Conservation (phyloP, 2,888 invertebrate species). For the Phaedon cochleariae region DNA sequence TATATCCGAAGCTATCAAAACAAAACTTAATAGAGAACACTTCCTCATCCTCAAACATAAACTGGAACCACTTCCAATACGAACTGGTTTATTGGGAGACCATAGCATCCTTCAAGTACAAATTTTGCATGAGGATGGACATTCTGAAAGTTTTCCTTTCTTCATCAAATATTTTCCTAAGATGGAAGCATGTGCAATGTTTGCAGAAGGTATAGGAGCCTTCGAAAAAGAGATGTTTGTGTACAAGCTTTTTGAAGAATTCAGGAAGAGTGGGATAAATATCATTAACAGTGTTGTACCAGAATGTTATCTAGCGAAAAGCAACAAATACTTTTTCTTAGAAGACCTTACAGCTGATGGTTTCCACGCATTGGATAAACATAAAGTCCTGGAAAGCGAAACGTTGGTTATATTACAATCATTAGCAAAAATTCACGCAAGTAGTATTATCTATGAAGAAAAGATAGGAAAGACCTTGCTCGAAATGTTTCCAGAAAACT, state of each 20-base stretch:
- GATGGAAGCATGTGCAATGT: conserved; percentile 41
- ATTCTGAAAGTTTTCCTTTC: conserved; percentile 40
- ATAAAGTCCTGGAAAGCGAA: conserved; percentile 48
- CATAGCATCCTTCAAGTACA: conserved; percentile 45
- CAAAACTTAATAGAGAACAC: conserved; percentile 36
- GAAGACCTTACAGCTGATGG: conserved; percentile 58
- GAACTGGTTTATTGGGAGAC: conserved; percentile 51
- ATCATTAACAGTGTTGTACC: conserved; percentile 52
- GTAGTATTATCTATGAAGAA: conserved; percentile 56
- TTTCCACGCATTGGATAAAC: conserved; percentile 49
- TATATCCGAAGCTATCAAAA: conserved; percentile 33
- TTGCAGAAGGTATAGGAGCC: conserved; percentile 49
- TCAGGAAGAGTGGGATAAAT: conserved; percentile 34
- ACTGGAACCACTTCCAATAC: conserved; percentile 37
- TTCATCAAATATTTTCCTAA: conserved; percentile 54
- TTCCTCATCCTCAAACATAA: conserved; percentile 39
- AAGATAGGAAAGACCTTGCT: conserved; percentile 37
- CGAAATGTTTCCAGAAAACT: conserved; percentile 40
- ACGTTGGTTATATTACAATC: conserved; percentile 48
- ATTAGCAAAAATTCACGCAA: conserved; percentile 57
- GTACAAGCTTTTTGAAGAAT: conserved; percentile 46
- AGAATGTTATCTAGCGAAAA: conserved; percentile 53
- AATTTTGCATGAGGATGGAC: conserved; percentile 33
- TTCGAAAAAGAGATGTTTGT: conserved; percentile 50
- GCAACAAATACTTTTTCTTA: conserved; percentile 56